phyloP scores from a whole-genome alignment of 1,140 invertebrate species.

The Pissodes strobi region DNA sequence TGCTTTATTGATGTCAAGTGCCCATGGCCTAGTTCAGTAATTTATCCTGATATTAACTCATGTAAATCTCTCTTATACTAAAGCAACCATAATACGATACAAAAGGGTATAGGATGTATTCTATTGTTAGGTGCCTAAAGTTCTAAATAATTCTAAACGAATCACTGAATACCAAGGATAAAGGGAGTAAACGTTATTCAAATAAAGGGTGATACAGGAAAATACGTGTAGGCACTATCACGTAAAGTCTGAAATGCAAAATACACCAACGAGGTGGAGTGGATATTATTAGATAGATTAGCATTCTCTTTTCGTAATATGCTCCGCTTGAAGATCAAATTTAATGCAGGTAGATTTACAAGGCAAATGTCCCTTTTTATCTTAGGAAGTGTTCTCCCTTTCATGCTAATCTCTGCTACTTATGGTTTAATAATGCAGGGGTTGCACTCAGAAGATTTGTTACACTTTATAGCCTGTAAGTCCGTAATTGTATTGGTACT shows the following conservation, averaged over 20 bases:
- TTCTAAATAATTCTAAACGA: slow-evolving; percentile 24
- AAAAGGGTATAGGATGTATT: slow-evolving; percentile 5
- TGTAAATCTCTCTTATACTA: not conserved
- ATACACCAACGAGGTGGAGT: slow-evolving; percentile 21
- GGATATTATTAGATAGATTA: slow-evolving; percentile 23
- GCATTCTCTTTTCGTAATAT: slow-evolving; percentile 28
- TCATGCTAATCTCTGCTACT: not conserved
- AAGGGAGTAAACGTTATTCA: slow-evolving; percentile 14
- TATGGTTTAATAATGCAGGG: too few species aligned
- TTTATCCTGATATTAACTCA: too few species aligned
- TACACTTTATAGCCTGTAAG: too few species aligned
- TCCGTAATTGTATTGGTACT: too few species aligned
- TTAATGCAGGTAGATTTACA: slow-evolving; percentile 13
- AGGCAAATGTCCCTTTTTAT: slow-evolving; percentile 6
- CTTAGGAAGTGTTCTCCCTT: not conserved
- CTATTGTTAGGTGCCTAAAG: slow-evolving; percentile 12
- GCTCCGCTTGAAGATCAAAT: slow-evolving; percentile 7
- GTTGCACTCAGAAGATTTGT: too few species aligned
- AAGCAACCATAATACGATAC: not conserved
- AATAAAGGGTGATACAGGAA: slow-evolving; percentile 18
- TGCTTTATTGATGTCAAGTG: too few species aligned
- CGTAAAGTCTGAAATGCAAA: slow-evolving; percentile 24
- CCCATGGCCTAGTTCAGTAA: too few species aligned
- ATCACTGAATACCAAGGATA: slow-evolving; percentile 5
- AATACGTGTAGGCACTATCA: slow-evolving; percentile 20